These are phyloP conservation scores for Lycophotia porphyrea DNA, from an alignment of 2,888 invertebrate genomes.

Conservation along the genomic window DNA sequence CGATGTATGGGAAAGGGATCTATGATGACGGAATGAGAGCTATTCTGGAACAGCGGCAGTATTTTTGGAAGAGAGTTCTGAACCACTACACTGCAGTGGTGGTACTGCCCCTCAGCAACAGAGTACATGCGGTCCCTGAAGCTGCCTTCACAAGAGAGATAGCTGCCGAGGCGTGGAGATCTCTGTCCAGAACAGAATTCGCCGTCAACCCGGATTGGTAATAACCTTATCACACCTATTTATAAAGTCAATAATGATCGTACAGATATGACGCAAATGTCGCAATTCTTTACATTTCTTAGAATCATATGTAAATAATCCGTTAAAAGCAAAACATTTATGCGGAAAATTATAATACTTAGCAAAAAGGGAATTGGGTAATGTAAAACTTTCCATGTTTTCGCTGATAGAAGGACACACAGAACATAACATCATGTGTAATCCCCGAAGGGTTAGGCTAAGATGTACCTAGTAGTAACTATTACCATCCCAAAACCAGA, in stretches of 20 bases:
- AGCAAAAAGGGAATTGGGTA: neutral
- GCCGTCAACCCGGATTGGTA: slow-evolving; percentile 86
- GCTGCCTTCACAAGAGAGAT: slow-evolving; percentile 77
- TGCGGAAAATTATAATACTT: slow-evolving; percentile 7
- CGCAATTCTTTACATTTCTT: slow-evolving; percentile 25
- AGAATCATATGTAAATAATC: slow-evolving; percentile 34
- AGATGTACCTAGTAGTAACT: too few species aligned
- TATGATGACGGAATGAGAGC: slow-evolving; percentile 83
- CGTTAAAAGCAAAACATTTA: slow-evolving; percentile 26
- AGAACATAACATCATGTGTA: neutral
- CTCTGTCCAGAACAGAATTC: slow-evolving; percentile 80
- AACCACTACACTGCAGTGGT: slow-evolving; percentile 85
- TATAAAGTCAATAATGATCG: slow-evolving; percentile 38
- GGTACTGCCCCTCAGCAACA: slow-evolving; percentile 78
- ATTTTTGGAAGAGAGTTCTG: slow-evolving; percentile 82
- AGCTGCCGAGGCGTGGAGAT: slow-evolving; percentile 78
- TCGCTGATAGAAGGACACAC: neutral
- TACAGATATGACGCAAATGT: slow-evolving; percentile 28
- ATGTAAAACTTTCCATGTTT: neutral
- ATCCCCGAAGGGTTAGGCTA: neutral
- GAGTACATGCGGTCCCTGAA: slow-evolving; percentile 76
- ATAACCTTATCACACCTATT: slow-evolving; percentile 44
- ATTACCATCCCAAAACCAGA: too few species aligned
- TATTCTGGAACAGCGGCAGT: slow-evolving; percentile 79
- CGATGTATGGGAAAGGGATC: slow-evolving; percentile 80